phyloP scores from a whole-genome alignment of 2,888 invertebrate genomes.

The Subacronicta megacephala region DNA sequence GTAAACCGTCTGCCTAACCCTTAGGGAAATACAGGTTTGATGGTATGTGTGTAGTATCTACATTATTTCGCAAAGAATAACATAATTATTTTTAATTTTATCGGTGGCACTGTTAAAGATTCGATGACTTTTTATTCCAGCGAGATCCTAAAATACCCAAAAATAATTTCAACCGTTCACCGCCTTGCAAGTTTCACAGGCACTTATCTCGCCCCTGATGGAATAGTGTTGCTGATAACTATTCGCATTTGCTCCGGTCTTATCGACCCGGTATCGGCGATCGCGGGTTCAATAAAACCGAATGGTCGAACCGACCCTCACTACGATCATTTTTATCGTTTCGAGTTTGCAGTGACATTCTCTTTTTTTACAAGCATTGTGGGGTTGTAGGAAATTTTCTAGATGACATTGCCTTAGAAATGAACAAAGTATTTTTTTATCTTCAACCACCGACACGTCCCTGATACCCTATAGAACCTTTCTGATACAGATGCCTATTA shows the following conservation, averaged over 20 bases:
- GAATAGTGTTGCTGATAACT: constrained; percentile 56
- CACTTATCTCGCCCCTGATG: constrained; percentile 52
- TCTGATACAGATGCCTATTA: too few species aligned
- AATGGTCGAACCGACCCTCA: constrained; percentile 61
- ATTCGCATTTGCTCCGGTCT: constrained; percentile 56
- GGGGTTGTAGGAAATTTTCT: neutral
- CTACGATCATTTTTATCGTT: constrained; percentile 75
- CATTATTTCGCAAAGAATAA: too few species aligned
- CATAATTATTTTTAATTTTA: too few species aligned
- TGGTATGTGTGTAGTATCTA: too few species aligned
- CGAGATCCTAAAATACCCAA: constrained; percentile 1
- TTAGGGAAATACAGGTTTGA: too few species aligned
- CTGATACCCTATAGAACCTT: too few species aligned
- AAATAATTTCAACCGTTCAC: constrained; percentile 16
- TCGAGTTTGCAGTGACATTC: constrained; percentile 46
- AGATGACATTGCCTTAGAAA: too few species aligned
- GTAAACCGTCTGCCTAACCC: too few species aligned
- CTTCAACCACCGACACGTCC: too few species aligned
- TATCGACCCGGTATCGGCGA: constrained; percentile 61
- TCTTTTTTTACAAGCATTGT: constrained; percentile 24
- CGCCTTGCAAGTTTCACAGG: constrained; percentile 39
- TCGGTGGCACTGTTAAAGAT: too few species aligned
- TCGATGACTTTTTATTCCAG: neutral
- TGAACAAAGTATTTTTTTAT: too few species aligned
- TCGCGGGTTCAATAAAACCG: constrained; percentile 74